phyloP scores from a whole-genome alignment of 2,797 vertebrate genomes.

The Hypotaenidia okinawae region DNA sequence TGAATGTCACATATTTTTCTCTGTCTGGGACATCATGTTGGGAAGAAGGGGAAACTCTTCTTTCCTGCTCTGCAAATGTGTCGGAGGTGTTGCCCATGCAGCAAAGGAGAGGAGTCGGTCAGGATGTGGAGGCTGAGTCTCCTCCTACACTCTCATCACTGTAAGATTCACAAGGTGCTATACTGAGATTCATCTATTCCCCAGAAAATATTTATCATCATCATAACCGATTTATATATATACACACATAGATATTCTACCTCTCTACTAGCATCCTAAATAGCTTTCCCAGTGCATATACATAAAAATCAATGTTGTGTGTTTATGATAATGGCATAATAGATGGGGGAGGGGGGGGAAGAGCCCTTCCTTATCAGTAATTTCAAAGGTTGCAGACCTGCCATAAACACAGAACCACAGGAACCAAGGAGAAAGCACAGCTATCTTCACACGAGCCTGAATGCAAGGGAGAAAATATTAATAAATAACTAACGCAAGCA shows the following conservation, averaged over 20 bases:
- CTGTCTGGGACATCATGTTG: fast-evolving
- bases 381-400: conserved; percentile 60
- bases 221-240: not conserved
- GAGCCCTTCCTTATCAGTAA: conserved; percentile 26
- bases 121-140: not conserved
- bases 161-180: not conserved
- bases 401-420: not conserved
- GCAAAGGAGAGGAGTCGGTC: not conserved
- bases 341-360: not conserved
- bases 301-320: conserved; percentile 40
- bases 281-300: not conserved
- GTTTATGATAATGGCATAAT: conserved; percentile 40
- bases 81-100: fast-evolving
- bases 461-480: not conserved
- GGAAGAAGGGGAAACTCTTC: not conserved
- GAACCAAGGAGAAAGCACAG: not conserved
- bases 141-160: not conserved
- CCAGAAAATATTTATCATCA: conserved; percentile 9
- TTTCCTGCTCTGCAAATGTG: too few species aligned
- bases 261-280: not conserved
- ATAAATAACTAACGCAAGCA: conserved; percentile 7
- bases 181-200: not conserved
- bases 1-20: fast-evolving
- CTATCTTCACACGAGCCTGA: not conserved
- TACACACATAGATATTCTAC: not conserved